A percentile compares a stretch with the other conserved stretches of the same genome.
phyloP scores from a whole-genome alignment of 2,888 invertebrate species.

The Iselma pallidipennis region DNA sequence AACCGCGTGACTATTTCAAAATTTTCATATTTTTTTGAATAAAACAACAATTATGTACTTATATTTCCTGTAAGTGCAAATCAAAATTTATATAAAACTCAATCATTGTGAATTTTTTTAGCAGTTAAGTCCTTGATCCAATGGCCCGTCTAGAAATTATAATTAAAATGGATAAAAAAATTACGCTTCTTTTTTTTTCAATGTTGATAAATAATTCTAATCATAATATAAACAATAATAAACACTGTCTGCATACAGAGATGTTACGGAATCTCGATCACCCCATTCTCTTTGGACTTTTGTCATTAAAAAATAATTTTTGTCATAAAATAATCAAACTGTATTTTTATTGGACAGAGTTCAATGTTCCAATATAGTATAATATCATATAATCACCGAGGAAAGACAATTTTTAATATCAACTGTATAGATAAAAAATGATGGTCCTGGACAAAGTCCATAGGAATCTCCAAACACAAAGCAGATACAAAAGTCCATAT shows the following conservation, averaged over 20 bases:
- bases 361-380: neutral
- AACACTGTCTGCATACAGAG: neutral
- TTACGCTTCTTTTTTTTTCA: too few species aligned
- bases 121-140: too few species aligned
- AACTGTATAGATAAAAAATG: neutral
- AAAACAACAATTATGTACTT: too few species aligned
- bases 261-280: neutral
- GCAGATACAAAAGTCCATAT: neutral
- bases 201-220: neutral
- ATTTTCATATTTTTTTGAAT: neutral
- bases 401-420: neutral
- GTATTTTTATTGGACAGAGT: neutral
- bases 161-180: too few species aligned
- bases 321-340: neutral
- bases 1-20: neutral
- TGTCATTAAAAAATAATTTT: neutral
- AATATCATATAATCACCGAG: too few species aligned
- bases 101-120: too few species aligned
- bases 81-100: too few species aligned
- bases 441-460: neutral
- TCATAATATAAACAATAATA: neutral
- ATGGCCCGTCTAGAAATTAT: too few species aligned
- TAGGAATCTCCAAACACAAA: neutral
- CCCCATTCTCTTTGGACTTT: neutral
- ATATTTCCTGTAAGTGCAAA: too few species aligned